Evolutionary conservation across 2,113 vertebrate genomes (phyloP).

Genomic region (Neogobius melanostomus): DNA sequence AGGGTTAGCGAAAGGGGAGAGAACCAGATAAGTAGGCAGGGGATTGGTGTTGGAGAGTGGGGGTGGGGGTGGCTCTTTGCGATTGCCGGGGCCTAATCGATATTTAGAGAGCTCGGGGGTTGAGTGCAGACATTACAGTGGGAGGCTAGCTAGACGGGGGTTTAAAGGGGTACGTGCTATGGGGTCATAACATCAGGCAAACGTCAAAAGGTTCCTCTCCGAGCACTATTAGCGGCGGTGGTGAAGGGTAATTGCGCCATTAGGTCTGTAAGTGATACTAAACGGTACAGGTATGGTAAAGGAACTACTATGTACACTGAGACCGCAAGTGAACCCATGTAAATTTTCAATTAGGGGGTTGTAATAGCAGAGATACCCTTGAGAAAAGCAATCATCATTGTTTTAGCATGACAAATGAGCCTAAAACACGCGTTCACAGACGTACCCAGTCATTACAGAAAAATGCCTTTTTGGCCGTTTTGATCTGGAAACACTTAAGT

Average conservation of each 20-base stretch:
- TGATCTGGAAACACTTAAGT: slow-evolving; percentile 3
- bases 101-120: slow-evolving; percentile 51
- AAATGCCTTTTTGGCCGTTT: slow-evolving; percentile 39
- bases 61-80: slow-evolving; percentile 40
- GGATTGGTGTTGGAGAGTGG: slow-evolving; percentile 37
- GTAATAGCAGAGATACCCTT: slow-evolving; percentile 70
- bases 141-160: slow-evolving; percentile 35
- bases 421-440: slow-evolving; percentile 32
- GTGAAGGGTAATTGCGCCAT: slow-evolving; percentile 75
- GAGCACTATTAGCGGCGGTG: slow-evolving; percentile 65
- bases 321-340: slow-evolving; percentile 61
- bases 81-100: slow-evolving; percentile 56
- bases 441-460: slow-evolving; percentile 25
- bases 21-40: slow-evolving; percentile 51
- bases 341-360: slow-evolving; percentile 59
- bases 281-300: slow-evolving; percentile 68
- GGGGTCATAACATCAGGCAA: slow-evolving; percentile 63
- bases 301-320: slow-evolving; percentile 49
- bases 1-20: slow-evolving; percentile 34
- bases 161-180: slow-evolving; percentile 47
- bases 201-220: slow-evolving; percentile 61
- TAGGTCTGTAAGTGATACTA: slow-evolving; percentile 72
- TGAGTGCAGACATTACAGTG: slow-evolving; percentile 51
- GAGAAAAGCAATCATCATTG: slow-evolving; percentile 64
- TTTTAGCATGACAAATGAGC: slow-evolving; percentile 37